Base-by-base conservation (phyloP, 2,113 vertebrate genomes). In the Solenodon paradoxus region DNA sequence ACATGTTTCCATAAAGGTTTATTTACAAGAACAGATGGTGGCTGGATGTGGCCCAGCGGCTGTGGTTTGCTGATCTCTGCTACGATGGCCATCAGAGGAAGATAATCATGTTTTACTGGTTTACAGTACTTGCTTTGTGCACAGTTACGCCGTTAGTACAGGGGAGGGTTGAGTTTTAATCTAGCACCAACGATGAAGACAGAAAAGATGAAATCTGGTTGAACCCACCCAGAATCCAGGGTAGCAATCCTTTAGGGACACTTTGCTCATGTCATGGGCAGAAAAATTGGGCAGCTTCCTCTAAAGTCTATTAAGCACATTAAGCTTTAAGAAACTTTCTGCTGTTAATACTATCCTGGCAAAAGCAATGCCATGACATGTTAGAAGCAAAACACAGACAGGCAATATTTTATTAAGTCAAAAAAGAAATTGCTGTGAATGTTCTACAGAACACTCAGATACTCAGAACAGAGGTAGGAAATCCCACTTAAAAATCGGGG, bases 341-440 rank as follows among this genome's bases (percentile, higher is more conserved):
- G 57, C 55, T 32, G 80, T 3, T 42, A 10, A 0, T 45, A 40
- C 35, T 12, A 11, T 11, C 51, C 47, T 87, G 63, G 84, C 53
- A 96, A 32, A 11, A 93, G 71, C 77, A 83, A 87, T 55, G 47
- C 0, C 7, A 28, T 0, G 10, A 55, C 16, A 35, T 51, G 26
- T 53, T 68, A 45, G 79, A 89, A 69, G 32, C 38, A 84, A 90
- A 72, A 40, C n/a, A 75, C 49, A 95, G 20, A 83, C 7, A 42
- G 42, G 32, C 1, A 72, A 22, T 24, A 32, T 35, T 90, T 49
- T 22, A 57, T 57, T 22, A 85, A 69, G 22, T 80, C 77, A 57
- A 28, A 82, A 95, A 88, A 81, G 12, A 96, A 97, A 97, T 20
- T 72, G 40, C 28, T 88, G n/a, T 45, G 71, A 45, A 30, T 35